Evolutionary conservation across 2,113 vertebrate species (phyloP).

Genomic region (Sterrhoptilus dennistouni): DNA sequence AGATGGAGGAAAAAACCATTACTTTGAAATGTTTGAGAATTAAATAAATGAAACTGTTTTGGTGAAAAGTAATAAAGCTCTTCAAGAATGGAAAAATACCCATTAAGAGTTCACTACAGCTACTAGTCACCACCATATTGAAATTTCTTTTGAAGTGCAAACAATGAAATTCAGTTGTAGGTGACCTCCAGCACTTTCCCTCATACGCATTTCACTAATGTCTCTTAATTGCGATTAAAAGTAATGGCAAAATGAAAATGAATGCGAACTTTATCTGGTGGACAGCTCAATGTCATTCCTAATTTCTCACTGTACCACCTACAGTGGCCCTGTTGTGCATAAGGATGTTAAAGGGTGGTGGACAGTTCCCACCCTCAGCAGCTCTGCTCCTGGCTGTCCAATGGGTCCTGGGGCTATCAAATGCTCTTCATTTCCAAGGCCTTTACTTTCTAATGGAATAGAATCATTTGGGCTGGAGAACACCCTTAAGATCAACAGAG

Average conservation of each 20-base stretch:
- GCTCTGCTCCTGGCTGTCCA: not conserved
- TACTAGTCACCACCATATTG: not conserved
- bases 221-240: not conserved
- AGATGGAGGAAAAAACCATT: slow-evolving; percentile 3
- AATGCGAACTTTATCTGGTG: not conserved
- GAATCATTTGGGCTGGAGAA: not conserved
- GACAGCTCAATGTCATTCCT: not conserved
- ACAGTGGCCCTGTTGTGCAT: no score
- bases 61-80: slow-evolving; percentile 7
- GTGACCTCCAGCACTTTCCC: not conserved
- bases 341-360: not conserved
- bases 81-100: slow-evolving; percentile 22
- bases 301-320: not conserved
- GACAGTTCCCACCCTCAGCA: not conserved
- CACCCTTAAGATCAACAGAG: not conserved
- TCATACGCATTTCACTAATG: not conserved
- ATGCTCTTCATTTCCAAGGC: not conserved
- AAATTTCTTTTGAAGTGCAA: not conserved
- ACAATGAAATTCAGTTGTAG: not conserved
- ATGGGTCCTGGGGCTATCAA: not conserved
- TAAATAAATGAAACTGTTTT: slow-evolving; percentile 19
- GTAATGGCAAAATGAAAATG: not conserved
- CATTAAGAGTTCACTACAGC: not conserved
- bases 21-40: slow-evolving; percentile 10
- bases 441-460: not conserved